A percentile compares a stretch with the other conserved stretches of the same genome.
These are phyloP conservation scores for Micrasema minimum DNA, from an alignment of 1,140 invertebrate genomes.

Conservation along the genomic window DNA sequence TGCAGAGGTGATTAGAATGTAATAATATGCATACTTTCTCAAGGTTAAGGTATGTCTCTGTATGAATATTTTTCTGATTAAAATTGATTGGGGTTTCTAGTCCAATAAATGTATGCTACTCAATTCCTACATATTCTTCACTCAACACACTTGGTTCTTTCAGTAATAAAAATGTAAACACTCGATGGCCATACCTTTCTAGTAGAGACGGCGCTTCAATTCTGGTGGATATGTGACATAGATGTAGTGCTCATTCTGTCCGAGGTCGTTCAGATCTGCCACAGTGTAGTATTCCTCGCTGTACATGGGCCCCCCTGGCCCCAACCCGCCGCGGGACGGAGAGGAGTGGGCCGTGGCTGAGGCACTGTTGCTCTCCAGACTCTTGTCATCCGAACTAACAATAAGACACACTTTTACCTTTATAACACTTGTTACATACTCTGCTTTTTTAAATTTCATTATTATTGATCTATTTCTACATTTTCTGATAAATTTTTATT, in stretches of 20 bases:
- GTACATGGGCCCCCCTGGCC: slow-evolving; percentile 57
- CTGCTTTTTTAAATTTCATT: background rate
- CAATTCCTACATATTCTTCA: slow-evolving; percentile 40
- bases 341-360: slow-evolving; percentile 73
- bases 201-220: slow-evolving; percentile 79
- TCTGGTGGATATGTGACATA: slow-evolving; percentile 88
- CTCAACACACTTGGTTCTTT: slow-evolving; percentile 33
- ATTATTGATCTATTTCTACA: too few relatives aligned
- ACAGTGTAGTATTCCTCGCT: slow-evolving; percentile 62
- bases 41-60: too few relatives aligned
- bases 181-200: slow-evolving; percentile 74
- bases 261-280: slow-evolving; percentile 59
- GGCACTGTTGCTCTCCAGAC: slow-evolving; percentile 71
- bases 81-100: too few relatives aligned
- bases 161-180: slow-evolving; percentile 56
- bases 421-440: too few relatives aligned
- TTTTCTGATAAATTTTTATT: too few relatives aligned
- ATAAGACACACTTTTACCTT: slow-evolving; percentile 4
- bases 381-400: slow-evolving; percentile 71
- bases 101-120: too few relatives aligned
- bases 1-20: too few relatives aligned
- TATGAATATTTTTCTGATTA: too few relatives aligned
- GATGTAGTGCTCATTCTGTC: slow-evolving; percentile 80
- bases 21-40: too few relatives aligned
- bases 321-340: slow-evolving; percentile 65